Evolutionary conservation across 2,888 invertebrate species (phyloP), one percentile per base, ranked within the genome.

Genomic region (Phalera bucephala): DNA sequence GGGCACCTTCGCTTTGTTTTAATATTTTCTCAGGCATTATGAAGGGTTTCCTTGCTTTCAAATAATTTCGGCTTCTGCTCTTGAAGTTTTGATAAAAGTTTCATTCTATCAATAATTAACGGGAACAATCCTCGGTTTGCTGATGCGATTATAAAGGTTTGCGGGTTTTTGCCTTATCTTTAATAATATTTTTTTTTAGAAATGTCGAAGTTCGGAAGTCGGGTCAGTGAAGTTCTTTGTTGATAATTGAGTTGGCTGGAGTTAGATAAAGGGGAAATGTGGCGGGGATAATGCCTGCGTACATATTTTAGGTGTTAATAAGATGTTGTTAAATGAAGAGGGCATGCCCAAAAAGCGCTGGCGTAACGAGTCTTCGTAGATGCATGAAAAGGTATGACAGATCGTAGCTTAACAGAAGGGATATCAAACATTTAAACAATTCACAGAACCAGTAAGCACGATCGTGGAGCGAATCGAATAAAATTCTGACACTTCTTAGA

Each of bases 31-130:
- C 83, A 82, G 80, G 83, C 88, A 85, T 88, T 89, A 87, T 84
- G 85, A 89, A 89, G 88, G 89, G 89, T 84, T 89, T 88, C 78
- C 80, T 83, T 79, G 82, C 88, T 86, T 88, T 82, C 87, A 84
- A 88, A 89, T 88, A 89, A 88, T 87, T 89, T 87, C 76, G 85
- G 86, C 85, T 87, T 89, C 89, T 89, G 88, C 78, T 87, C 74
- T 54, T 89, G 89, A 89, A 89, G 88, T 89, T 89, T 89, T 85
- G 84, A 87, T 88, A 88, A 88, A 89, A 89, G 85, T 89, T 89
- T 87, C 81, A 86, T 87, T 87, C 87, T 86, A 89, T 89, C 89
- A 89, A 89, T 89, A 88, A 89, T 89, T 89, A 89, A 89, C 83
- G 83, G 73, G 80, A 75, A 80, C 84, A 82, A 82, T 80, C 71